phyloP scores from a whole-genome alignment of 1,140 invertebrate genomes.

The Leptinotarsa texana region DNA sequence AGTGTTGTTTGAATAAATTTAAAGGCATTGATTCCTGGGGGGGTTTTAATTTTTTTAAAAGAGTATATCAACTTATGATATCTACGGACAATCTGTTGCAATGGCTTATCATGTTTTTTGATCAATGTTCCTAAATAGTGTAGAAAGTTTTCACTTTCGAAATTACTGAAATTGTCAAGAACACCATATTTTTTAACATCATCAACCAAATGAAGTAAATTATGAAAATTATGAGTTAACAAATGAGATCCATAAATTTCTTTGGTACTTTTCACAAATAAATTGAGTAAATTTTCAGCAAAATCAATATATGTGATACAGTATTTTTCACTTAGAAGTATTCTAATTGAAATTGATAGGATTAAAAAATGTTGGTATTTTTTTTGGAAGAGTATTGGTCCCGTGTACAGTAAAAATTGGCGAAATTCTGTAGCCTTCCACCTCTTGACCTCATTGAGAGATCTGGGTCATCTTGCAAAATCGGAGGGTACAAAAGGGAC shows the following conservation, averaged over 20 bases:
- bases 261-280: neutral
- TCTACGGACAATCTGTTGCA: neutral
- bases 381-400: conserved; percentile 10
- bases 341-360: neutral
- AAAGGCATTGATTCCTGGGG: neutral
- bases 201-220: conserved; percentile 8
- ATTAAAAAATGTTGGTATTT: neutral
- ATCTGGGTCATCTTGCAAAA: conserved; percentile 45
- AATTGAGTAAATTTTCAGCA: neutral
- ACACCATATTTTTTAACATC: conserved; percentile 11
- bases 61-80: neutral
- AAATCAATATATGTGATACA: neutral
- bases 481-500: conserved; percentile 39
- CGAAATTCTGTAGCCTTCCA: conserved; percentile 53
- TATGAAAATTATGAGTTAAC: conserved; percentile 8
- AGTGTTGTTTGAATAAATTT: neutral
- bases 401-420: conserved; percentile 49
- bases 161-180: conserved; percentile 14
- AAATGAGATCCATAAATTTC: neutral
- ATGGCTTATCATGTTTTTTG: neutral
- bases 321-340: neutral
- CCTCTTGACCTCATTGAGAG: conserved; percentile 37
- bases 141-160: neutral
- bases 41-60: neutral
- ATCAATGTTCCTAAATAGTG: neutral